These are phyloP conservation scores for Trachelus stipa DNA, from an alignment of 2,888 invertebrate species.

Conservation along the genomic window DNA sequence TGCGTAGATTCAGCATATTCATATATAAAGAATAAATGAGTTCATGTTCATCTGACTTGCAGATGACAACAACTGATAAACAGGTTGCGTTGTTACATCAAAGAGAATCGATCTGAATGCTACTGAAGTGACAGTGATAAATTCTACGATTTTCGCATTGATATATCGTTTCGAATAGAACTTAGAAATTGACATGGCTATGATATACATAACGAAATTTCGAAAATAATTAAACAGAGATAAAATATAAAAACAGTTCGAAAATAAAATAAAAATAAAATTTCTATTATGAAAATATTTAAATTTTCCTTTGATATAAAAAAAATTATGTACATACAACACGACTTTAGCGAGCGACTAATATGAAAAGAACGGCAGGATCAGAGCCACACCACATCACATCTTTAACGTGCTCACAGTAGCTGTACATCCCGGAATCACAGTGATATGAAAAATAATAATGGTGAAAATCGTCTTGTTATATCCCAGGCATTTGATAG, in stretches of 20 bases:
- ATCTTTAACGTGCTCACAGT: not conserved
- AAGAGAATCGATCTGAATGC: not conserved
- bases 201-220: too few relatives aligned
- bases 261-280: not conserved
- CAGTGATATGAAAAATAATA: not conserved
- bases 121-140: not conserved
- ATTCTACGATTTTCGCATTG: not conserved
- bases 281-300: not conserved
- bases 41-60: too few relatives aligned
- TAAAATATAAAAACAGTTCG: too few relatives aligned
- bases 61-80: too few relatives aligned
- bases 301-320: not conserved
- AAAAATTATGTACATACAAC: not conserved
- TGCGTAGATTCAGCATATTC: slow-evolving; percentile 13
- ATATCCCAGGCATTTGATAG: slow-evolving; percentile 12
- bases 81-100: not conserved
- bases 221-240: too few relatives aligned
- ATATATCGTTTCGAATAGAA: too few relatives aligned
- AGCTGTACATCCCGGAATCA: not conserved
- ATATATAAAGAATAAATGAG: not conserved
- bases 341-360: not conserved
- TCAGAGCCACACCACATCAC: not conserved
- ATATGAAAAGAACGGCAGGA: not conserved
- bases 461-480: not conserved
- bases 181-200: too few relatives aligned